phyloP scores from a whole-genome alignment of 2,113 vertebrate genomes.

The Camarhynchus parvulus region DNA sequence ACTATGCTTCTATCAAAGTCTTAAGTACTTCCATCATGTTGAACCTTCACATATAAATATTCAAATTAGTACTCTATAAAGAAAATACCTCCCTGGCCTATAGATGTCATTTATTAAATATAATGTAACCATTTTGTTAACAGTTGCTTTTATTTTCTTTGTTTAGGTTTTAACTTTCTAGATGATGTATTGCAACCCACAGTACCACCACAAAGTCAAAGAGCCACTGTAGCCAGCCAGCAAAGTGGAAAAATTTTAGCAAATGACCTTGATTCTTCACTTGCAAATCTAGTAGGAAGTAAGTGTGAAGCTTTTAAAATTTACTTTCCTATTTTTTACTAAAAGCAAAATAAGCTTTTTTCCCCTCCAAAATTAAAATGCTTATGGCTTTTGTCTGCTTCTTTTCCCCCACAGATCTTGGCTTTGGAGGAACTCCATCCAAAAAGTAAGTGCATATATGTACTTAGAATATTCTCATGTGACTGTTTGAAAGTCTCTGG shows the following conservation, averaged over 20 bases:
- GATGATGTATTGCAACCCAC: constrained; percentile 86
- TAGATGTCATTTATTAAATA: neutral
- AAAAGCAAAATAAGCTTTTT: neutral
- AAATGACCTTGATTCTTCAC: constrained; percentile 86
- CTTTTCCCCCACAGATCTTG: constrained; percentile 77
- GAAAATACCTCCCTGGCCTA: neutral
- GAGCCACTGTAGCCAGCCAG: constrained; percentile 66
- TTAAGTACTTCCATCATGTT: neutral
- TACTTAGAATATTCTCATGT: neutral
- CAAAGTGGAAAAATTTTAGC: constrained; percentile 82
- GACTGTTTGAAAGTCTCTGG: neutral
- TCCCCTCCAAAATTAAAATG: rapidly evolving
- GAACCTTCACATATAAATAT: neutral
- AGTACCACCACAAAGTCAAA: constrained; percentile 78
- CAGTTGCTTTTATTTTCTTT: neutral
- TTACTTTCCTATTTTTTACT: neutral
- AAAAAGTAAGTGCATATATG: constrained; percentile 83
- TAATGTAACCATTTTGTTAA: neutral
- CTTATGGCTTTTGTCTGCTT: neutral
- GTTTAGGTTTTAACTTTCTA: constrained; percentile 78
- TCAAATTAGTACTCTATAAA: neutral
- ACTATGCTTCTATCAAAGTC: neutral
- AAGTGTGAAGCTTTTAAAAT: constrained; percentile 48
- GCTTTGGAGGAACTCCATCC: constrained; percentile 84
- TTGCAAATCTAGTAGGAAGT: constrained; percentile 90